A percentile compares a stretch with the other conserved stretches of the same genome.
phyloP scores from a whole-genome alignment of 2,888 invertebrate species.

The Athrips mouffetella region DNA sequence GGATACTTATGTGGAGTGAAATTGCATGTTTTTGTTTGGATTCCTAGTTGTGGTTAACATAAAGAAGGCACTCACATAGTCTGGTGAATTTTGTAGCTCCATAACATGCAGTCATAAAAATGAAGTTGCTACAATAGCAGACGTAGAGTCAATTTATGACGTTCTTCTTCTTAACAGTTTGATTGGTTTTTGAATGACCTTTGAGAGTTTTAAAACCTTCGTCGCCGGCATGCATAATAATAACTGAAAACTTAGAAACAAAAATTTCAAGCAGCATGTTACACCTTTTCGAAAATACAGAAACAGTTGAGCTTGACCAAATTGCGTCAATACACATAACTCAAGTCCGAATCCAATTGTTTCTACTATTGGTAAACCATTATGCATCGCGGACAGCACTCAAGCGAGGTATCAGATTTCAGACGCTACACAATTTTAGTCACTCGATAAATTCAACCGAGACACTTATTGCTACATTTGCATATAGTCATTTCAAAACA shows the following conservation, averaged over 20 bases:
- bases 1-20: slow-evolving; percentile 4
- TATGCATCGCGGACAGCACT: background rate
- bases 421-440: slow-evolving; percentile 42
- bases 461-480: slow-evolving; percentile 44
- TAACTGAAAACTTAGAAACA: too few species aligned
- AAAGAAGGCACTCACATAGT: too few species aligned
- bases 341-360: background rate
- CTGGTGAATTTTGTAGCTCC: too few species aligned
- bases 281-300: too few species aligned
- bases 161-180: too few species aligned
- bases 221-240: too few species aligned
- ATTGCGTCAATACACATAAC: background rate
- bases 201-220: too few species aligned
- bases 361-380: background rate
- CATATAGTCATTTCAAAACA: slow-evolving; percentile 39
- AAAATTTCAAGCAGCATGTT: too few species aligned
- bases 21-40: slow-evolving; percentile 1
- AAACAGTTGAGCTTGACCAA: background rate
- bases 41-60: background rate
- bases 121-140: too few species aligned
- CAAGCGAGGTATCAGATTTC: slow-evolving; percentile 40
- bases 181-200: too few species aligned
- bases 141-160: too few species aligned
- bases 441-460: slow-evolving; percentile 36
- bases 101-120: too few species aligned